These are phyloP conservation scores for Xylota sylvarum DNA, from an alignment of 2,888 invertebrate species.

Conservation along the genomic window DNA sequence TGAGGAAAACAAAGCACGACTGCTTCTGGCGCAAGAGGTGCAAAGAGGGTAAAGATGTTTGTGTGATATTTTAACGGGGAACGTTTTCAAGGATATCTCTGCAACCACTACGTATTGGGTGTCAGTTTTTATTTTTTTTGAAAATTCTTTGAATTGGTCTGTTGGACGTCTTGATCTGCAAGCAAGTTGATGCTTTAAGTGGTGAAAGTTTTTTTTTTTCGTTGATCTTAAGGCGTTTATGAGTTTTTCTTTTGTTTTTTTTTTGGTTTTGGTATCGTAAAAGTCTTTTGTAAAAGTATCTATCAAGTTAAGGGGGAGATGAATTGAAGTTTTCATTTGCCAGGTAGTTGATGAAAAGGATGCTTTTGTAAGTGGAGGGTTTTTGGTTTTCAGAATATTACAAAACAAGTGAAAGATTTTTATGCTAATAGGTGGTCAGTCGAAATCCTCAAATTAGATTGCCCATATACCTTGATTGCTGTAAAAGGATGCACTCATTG, in stretches of 20 bases:
- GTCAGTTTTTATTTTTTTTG: slow-evolving; percentile 19
- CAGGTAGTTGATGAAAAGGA: slow-evolving; percentile 2
- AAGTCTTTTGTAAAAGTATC: slow-evolving; percentile 2
- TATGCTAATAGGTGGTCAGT: neutral
- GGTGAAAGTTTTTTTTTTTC: slow-evolving; percentile 15
- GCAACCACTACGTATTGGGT: slow-evolving; percentile 41
- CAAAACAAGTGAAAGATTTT: neutral
- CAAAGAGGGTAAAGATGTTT: slow-evolving; percentile 8
- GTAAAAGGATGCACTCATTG: no score
- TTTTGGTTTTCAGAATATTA: neutral
- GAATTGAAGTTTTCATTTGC: slow-evolving; percentile 26
- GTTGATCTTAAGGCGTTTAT: slow-evolving; percentile 3
- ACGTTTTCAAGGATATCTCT: slow-evolving; percentile 48
- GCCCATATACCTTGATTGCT: no score
- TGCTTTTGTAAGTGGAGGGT: neutral
- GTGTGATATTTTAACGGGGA: slow-evolving; percentile 52
- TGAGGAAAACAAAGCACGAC: slow-evolving; percentile 33
- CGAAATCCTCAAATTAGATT: no score
- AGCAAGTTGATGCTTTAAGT: slow-evolving; percentile 42
- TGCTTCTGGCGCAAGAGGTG: neutral
- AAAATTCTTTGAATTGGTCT: slow-evolving; percentile 39
- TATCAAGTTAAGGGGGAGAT: slow-evolving; percentile 22
- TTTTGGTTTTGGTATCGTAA: neutral
- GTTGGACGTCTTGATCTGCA: slow-evolving; percentile 50
- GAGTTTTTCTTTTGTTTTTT: slow-evolving; percentile 15